Conservation (phyloP, 1,140 invertebrate species). For the Antheraea mylitta region DNA sequence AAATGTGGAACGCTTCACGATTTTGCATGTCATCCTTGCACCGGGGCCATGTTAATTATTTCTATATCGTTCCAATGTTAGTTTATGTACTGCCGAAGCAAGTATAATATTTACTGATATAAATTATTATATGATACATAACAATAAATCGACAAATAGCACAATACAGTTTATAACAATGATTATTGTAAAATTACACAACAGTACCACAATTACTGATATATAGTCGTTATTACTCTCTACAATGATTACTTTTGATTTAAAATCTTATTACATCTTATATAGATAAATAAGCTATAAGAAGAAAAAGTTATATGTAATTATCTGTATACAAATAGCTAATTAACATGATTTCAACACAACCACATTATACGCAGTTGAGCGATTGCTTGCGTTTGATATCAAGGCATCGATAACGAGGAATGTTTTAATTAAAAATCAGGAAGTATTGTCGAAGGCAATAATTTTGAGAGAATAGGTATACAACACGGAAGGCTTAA, state of each 20-base stretch:
- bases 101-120: neutral
- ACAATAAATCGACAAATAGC: no score
- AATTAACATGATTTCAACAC: slow-evolving; percentile 2
- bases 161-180: no score
- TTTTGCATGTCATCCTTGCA: slow-evolving; percentile 37
- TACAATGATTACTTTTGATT: no score
- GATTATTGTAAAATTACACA: no score
- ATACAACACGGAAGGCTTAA: neutral
- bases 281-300: no score
- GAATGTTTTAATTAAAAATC: neutral
- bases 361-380: neutral
- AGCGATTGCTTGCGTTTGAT: neutral
- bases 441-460: neutral
- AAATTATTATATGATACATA: no score
- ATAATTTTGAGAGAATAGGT: neutral
- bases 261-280: no score
- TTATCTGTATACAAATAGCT: neutral
- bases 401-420: neutral
- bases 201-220: no score
- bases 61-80: slow-evolving; percentile 37
- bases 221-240: no score
- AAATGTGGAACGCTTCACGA: slow-evolving; percentile 38
- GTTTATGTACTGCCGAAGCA: slow-evolving; percentile 22
- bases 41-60: slow-evolving; percentile 35
- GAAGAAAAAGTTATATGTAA: neutral